Percentiles rank a stretch among this genome's conserved stretches.
phyloP scores from a whole-genome alignment of 2,113 vertebrate genomes.

The Argyrosomus japonicus region DNA sequence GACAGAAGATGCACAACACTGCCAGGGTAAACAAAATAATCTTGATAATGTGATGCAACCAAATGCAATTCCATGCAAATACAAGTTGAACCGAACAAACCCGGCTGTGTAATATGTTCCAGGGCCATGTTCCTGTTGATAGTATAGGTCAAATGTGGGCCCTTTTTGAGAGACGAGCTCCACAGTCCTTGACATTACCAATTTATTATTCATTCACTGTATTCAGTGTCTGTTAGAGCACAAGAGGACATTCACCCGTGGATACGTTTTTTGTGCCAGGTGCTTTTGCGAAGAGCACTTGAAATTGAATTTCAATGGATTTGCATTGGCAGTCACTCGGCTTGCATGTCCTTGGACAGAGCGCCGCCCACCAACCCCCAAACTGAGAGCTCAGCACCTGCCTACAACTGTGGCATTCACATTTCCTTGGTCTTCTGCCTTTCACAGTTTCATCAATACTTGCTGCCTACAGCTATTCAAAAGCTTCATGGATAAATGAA shows the following conservation, averaged over 20 bases:
- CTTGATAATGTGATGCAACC: slow-evolving; percentile 78
- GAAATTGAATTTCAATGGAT: slow-evolving; percentile 79
- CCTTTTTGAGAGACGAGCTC: slow-evolving; percentile 36
- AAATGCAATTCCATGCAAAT: slow-evolving; percentile 70
- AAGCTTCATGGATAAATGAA: slow-evolving; percentile 51
- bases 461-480: slow-evolving; percentile 64
- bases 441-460: slow-evolving; percentile 65
- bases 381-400: slow-evolving; percentile 58
- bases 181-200: slow-evolving; percentile 65
- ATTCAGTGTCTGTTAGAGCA: slow-evolving; percentile 52
- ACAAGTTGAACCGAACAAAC: slow-evolving; percentile 47
- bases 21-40: slow-evolving; percentile 76
- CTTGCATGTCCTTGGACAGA: slow-evolving; percentile 70
- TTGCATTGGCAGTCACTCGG: slow-evolving; percentile 73
- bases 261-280: slow-evolving; percentile 71
- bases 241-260: slow-evolving; percentile 62
- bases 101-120: background rate
- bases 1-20: slow-evolving; percentile 63
- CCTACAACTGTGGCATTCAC: slow-evolving; percentile 64
- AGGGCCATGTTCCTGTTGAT: slow-evolving; percentile 33
- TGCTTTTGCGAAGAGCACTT: slow-evolving; percentile 67
- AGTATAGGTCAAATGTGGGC: slow-evolving; percentile 59
- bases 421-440: slow-evolving; percentile 52
- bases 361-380: slow-evolving; percentile 46
- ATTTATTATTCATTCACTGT: slow-evolving; percentile 72